A percentile compares a stretch with the other conserved stretches of the same genome.
These are phyloP conservation scores for Taxidea taxus DNA, from an alignment of 2,113 vertebrate species.

Conservation along the genomic window DNA sequence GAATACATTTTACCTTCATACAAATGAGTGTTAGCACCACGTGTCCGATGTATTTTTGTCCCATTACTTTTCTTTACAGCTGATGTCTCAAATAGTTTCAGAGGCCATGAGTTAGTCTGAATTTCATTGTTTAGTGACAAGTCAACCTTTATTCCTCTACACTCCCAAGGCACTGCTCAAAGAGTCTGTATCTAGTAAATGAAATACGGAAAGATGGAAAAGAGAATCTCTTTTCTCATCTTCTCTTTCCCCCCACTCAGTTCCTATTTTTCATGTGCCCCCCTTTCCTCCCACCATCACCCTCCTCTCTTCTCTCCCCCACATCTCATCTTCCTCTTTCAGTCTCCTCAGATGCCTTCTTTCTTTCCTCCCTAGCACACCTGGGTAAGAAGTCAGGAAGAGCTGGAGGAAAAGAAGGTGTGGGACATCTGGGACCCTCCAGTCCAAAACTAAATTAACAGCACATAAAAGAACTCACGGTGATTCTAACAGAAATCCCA, in stretches of 20 bases:
- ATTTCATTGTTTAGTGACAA: constrained; percentile 38
- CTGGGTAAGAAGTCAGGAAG: not conserved
- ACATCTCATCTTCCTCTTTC: not conserved
- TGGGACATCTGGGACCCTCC: not conserved
- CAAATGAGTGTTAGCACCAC: constrained; percentile 49
- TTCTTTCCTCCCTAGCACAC: not conserved
- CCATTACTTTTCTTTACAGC: constrained; percentile 65
- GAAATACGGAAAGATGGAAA: not conserved
- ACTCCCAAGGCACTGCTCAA: not conserved
- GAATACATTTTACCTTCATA: constrained; percentile 38
- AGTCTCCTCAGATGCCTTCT: not conserved
- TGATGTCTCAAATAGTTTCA: constrained; percentile 51
- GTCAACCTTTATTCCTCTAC: not conserved
- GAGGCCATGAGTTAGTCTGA: constrained; percentile 52
- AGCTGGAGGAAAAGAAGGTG: not conserved
- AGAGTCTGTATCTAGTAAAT: not conserved
- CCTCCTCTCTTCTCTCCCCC: not conserved
- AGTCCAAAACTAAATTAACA: constrained; percentile 47
- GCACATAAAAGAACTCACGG: not conserved
- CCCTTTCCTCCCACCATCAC: not conserved
- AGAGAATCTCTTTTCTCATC: not conserved
- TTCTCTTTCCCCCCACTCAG: not conserved
- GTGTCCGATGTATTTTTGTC: constrained; percentile 51
- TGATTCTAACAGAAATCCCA: constrained; percentile 8
- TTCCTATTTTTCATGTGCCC: not conserved